Evolutionary conservation across 2,888 invertebrate genomes (phyloP), one percentile per base, ranked within the genome.

Genomic region (Sicus ferrugineus): DNA sequence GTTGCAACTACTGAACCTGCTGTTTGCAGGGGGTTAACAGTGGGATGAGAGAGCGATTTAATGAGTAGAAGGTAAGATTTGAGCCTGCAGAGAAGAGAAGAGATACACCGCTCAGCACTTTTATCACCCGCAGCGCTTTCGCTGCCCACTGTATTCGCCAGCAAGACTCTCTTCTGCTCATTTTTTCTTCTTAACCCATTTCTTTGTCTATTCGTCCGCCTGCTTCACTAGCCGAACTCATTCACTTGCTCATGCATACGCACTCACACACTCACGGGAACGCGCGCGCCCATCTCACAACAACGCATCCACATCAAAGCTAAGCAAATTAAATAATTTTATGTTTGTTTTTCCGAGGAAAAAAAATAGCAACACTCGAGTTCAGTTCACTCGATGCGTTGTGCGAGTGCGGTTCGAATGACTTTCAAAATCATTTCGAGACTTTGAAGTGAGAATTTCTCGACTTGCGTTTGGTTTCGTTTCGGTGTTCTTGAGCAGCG

Each of bases 381-480:
- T 80, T 80, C 78, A 80, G 80, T 80, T 82, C 74, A 80, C 76
- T 81, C 77, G 80, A 79, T 79, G 80, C 79, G 76, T 76, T 73
- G 69, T 72, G 74, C 79, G 82, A 79, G 80, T 78, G 71, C 80
- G 76, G 82, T 80, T 81, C 26, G 19, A 54, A 38, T 16, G 14
- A 34, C 21, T 59, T 34, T 14, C 16, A 4, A 59, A 7, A 59
- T 21, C 9, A 7, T 59, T 50, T 34, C 9, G n/a, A 9, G 42
- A 42, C 4, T 42, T 42, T 42, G 9, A 1, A 7, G 34, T 34
- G 34, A 11, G 2, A 3, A n/a, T 42, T 42, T 16, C n/a, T 42
- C 5, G 0, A n/a, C 5, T 42, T 42, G 16, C 5, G n/a, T 16
- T 42, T 42, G 14, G 42, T 4, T 16, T 0, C 1, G 1, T 42